Conservation (phyloP, 37 sponge, comb jelly and placozoan genomes). For the Hormiphora californensis region DNA sequence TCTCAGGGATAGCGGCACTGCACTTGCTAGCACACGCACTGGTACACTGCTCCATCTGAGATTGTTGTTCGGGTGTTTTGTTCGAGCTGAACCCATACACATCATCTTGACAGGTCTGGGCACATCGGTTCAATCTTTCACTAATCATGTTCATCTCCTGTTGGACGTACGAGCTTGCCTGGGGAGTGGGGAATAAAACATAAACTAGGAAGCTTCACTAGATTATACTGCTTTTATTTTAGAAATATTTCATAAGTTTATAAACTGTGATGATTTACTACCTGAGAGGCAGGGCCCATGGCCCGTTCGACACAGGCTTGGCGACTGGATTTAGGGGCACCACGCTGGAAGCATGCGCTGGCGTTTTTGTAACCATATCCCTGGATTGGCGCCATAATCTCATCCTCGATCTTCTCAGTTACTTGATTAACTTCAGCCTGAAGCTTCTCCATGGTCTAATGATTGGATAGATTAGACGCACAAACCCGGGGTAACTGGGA, state of each 20-base stretch:
- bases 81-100: background rate
- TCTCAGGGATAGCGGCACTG: background rate
- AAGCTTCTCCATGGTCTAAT: background rate
- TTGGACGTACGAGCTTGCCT: background rate
- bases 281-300: background rate
- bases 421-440: background rate
- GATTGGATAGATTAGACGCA: background rate
- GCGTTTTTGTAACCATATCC: constrained; percentile 36
- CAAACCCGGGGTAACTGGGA: background rate
- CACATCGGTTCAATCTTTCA: constrained; percentile 13
- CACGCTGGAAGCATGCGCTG: background rate
- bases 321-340: background rate
- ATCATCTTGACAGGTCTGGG: constrained; percentile 18
- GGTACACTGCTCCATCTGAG: background rate
- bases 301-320: constrained; percentile 27
- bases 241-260: no score
- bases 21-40: background rate
- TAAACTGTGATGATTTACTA: background rate
- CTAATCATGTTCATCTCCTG: background rate
- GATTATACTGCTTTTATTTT: background rate
- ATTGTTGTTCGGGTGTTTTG: background rate
- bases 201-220: background rate
- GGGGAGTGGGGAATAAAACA: background rate
- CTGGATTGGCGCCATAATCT: constrained; percentile 5
- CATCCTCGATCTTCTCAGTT: constrained; percentile 7